phyloP scores from a whole-genome alignment of 23 tunicate genomes.

The Ciona savignyi region DNA sequence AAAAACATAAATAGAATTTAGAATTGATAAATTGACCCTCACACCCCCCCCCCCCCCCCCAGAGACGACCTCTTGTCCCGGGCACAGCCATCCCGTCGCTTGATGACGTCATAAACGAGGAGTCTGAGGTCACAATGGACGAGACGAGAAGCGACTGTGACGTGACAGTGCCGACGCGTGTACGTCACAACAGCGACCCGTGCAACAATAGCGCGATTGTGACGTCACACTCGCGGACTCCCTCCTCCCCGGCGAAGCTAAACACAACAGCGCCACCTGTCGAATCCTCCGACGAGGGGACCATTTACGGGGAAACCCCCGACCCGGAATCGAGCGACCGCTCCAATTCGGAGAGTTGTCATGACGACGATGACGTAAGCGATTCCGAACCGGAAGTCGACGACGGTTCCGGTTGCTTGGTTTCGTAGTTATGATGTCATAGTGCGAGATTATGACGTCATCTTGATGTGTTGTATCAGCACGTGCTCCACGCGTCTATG shows the following conservation, averaged over 20 bases:
- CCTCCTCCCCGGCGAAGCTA: conserved; percentile 49
- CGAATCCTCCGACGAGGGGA: not conserved
- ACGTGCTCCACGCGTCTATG: no score
- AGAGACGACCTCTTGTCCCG: not conserved
- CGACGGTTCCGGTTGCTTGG: not conserved
- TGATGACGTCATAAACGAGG: not conserved
- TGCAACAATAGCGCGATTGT: conserved; percentile 10
- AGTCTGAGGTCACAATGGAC: not conserved
- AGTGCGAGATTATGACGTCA: no score
- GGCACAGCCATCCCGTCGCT: not conserved
- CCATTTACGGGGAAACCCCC: not conserved
- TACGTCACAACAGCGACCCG: conserved; percentile 42
- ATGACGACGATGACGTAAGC: not conserved
- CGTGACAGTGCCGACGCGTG: conserved; percentile 5
- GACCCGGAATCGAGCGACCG: not conserved
- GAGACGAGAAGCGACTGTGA: not conserved
- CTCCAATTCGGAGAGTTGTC: not conserved
- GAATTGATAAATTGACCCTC: no score
- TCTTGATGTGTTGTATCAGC: no score
- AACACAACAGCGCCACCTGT: not conserved
- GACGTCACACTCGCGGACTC: conserved; percentile 28
- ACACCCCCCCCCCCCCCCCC: not conserved
- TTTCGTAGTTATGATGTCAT: no score
- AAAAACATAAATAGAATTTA: no score
- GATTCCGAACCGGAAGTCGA: not conserved